Evolutionary conservation across 2,888 invertebrate species (phyloP), one percentile per base, ranked within the genome.

Genomic region (Noctuana brunneofusca): DNA sequence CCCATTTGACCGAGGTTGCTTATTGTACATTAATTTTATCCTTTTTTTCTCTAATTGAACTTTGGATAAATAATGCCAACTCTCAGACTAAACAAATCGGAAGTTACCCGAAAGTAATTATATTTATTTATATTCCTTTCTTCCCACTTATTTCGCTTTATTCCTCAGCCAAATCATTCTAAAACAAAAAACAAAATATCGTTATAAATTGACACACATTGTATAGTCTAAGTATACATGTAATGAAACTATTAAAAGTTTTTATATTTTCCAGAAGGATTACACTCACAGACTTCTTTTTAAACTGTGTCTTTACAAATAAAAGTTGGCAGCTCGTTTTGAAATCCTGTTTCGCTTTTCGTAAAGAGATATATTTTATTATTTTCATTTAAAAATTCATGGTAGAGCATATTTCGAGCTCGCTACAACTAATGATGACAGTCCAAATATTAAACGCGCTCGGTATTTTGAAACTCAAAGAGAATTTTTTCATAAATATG

Each of bases 221-320:
- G n/a, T n/a, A n/a, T n/a, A n/a, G n/a, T n/a, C n/a, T n/a, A n/a
- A n/a, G n/a, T n/a, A n/a, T n/a, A n/a, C n/a, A n/a, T n/a, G n/a
- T n/a, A n/a, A 12, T 46, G 12, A 46, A 41, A n/a, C 20, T 46
- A 18, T 20, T 11, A 46, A 46, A 20, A 11, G 5, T 46, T 46
- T 46, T 46, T 20, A 5, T 20, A 46, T 20, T 46, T 20, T 20
- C 11, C 20, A 11, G 20, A 46, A 46, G 20, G 43, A 20, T 20
- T 46, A 46, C 20, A 46, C 43, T 46, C 18, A 20, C 12, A 46
- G 20, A 46, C 12, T 46, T 46, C 43, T 46, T 46, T 46, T 46
- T 12, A 46, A 46, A 20, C 16, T 46, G 43, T 20, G 20, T 46
- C 43, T 14, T 20, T 46, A 41, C 9, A 43, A 43, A 46, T 12